Base-by-base conservation (phyloP, 2,888 invertebrate genomes). In the Frankliniella intonsa region DNA sequence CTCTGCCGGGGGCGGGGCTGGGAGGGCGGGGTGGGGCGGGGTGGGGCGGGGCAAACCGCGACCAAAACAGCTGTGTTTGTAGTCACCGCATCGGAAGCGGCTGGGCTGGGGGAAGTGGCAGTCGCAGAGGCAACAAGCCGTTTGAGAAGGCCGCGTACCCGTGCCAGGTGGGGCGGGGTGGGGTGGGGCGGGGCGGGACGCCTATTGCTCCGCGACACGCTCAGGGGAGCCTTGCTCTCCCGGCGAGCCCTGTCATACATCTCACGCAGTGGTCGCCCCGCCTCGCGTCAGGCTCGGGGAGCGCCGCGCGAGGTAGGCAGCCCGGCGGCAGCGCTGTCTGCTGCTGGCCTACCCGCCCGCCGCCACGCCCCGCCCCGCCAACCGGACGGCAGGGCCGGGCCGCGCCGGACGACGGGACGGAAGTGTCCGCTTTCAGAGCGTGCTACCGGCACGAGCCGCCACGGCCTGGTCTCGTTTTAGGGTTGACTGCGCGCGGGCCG, bases 391-490 rank as follows among this genome's bases (percentile, higher is more conserved):
- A 9, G 19, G 65, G 55, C 55, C 2, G 19, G 65, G 65, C 65
- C 9, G 69, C 0, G 22, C 69, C 9, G 69, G 69, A 69, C 69
- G 22, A n/a, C 69, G 69, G 69, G 22, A n/a, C 69, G 69, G 69
- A 69, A 69, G 69, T 69, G 69, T 69, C 69, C 69, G 69, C 69
- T 69, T 69, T n/a, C 69, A n/a, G 62, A 62, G 69, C 69, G 69
- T 11, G 22, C 69, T 22, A 22, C 69, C 69, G 69, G 38, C 38
- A 38, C 65, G 65, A n/a, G 69, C 22, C 69, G 69, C 22, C 22
- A 25, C 22, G 69, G 8, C 11, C 12, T 12, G 69, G 69, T 9
- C 69, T 55, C 62, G 62, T 62, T 62, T 62, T 62, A 62, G n/a
- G 62, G 62, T 62, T 62, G 62, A n/a, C 62, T n/a, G 62, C 62